phyloP scores from a whole-genome alignment of 2,888 invertebrate genomes.

The Cepaea hortensis region DNA sequence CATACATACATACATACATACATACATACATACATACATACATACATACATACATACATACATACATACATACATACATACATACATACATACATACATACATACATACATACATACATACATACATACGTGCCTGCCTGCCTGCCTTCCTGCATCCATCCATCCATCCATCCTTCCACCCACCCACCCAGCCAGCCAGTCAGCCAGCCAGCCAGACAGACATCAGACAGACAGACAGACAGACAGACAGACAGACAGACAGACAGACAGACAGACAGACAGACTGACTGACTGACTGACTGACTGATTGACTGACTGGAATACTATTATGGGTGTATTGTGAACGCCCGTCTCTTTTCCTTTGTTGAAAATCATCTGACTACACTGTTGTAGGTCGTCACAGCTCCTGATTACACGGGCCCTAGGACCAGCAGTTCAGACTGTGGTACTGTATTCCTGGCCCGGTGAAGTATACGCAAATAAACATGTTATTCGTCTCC shows the following conservation, averaged over 20 bases:
- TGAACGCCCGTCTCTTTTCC: not conserved
- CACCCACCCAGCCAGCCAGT: too few relatives aligned
- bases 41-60: constrained; percentile 14
- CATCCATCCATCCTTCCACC: too few relatives aligned
- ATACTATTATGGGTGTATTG: too few relatives aligned
- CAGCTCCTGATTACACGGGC: not conserved
- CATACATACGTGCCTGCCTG: constrained; percentile 16
- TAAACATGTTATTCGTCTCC: constrained; percentile 28
- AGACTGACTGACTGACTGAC: too few relatives aligned
- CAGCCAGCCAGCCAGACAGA: too few relatives aligned
- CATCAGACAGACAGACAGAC: too few relatives aligned
- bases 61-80: constrained; percentile 8
- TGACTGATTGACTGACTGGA: too few relatives aligned
- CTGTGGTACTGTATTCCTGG: constrained; percentile 5
- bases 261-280: too few relatives aligned
- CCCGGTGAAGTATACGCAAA: not conserved
- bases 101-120: not conserved
- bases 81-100: constrained; percentile 2
- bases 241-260: too few relatives aligned
- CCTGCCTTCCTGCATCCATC: not conserved
- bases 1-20: not conserved
- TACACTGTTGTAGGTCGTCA: too few relatives aligned
- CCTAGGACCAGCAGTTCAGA: constrained; percentile 14
- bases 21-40: constrained; percentile 13
- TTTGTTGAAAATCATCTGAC: too few relatives aligned